Evolutionary conservation across 2,113 vertebrate species (phyloP).

Genomic region (Rhinolophus ferrumequinum): DNA sequence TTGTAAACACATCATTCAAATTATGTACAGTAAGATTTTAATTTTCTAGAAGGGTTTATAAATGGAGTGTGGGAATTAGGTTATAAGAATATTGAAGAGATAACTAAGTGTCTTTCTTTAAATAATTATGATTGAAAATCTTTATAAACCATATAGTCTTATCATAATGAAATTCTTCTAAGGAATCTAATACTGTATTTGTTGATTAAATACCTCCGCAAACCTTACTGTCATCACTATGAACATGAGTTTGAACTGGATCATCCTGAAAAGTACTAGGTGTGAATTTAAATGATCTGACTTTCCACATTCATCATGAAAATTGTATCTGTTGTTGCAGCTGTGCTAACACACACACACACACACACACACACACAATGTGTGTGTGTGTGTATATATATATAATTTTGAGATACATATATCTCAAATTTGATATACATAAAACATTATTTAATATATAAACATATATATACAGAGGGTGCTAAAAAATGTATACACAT

Average conservation of each 20-base stretch:
- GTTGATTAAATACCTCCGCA: neutral
- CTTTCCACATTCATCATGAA: neutral
- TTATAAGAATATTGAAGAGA: neutral
- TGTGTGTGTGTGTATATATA: neutral
- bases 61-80: conserved; percentile 19
- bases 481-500: too few species aligned
- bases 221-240: neutral
- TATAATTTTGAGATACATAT: neutral
- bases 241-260: neutral
- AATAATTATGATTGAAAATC: neutral
- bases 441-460: too few species aligned
- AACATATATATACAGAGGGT: too few species aligned
- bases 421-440: neutral
- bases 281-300: neutral
- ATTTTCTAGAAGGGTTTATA: conserved; percentile 16
- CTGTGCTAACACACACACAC: neutral
- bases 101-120: neutral
- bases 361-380: neutral
- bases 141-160: neutral
- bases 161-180: neutral
- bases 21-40: neutral
- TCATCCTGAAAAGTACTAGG: neutral
- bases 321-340: neutral
- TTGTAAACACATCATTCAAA: neutral
- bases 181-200: neutral